phyloP scores from a whole-genome alignment of 2,797 vertebrate genomes.

The Artibeus lituratus region DNA sequence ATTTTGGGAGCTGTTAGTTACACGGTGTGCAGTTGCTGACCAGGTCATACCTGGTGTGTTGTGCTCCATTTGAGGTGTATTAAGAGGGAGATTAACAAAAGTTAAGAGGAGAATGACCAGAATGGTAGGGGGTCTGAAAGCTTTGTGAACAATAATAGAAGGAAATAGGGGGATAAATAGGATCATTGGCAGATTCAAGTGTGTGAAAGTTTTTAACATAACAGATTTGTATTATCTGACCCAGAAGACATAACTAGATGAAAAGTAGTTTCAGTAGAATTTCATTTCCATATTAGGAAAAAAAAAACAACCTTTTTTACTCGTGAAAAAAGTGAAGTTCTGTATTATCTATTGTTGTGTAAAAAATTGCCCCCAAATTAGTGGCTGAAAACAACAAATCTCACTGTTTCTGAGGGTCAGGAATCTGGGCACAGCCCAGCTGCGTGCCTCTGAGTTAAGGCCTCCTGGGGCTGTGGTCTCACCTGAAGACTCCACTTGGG shows the following conservation, averaged over 20 bases:
- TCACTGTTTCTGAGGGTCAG: neutral
- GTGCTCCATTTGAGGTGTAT: neutral
- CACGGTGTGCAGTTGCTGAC: neutral
- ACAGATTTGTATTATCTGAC: neutral
- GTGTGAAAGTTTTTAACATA: neutral
- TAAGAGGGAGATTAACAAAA: neutral
- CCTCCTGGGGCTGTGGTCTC: neutral
- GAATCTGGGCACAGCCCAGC: neutral
- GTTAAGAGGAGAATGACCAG: neutral
- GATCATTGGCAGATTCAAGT: neutral
- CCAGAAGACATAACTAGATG: neutral
- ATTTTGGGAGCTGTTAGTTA: constrained; percentile 3
- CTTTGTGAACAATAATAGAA: neutral
- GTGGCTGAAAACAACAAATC: neutral
- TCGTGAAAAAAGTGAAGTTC: neutral
- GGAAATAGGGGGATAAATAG: neutral
- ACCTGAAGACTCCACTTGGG: neutral
- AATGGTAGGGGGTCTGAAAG: neutral
- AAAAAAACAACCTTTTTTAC: neutral
- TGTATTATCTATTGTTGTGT: neutral
- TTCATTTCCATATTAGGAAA: neutral
- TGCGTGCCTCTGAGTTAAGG: neutral
- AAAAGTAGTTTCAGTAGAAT: constrained; percentile 17
- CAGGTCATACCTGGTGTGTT: neutral
- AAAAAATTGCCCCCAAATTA: neutral